Base-by-base conservation (phyloP, 2,113 vertebrate species). In the Macaca nemestrina region DNA sequence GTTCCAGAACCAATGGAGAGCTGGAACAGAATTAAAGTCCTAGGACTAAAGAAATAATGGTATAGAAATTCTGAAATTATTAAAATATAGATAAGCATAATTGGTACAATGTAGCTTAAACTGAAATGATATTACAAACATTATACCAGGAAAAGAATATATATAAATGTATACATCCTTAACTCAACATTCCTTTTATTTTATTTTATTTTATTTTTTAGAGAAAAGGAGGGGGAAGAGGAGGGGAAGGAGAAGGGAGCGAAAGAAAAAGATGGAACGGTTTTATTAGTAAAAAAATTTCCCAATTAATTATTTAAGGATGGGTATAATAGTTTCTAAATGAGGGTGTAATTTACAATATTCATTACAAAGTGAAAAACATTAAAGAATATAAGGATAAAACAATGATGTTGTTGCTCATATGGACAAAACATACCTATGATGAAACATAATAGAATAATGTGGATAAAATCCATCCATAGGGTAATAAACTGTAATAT, bases 291-390 rank as follows among this genome's bases (percentile, higher is more conserved):
- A 55, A 78, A 22, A 85, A 79, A 67, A 82, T 81, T 93, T 90
- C 40, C 23, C n/a, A 64, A 75, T 27, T 11, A 90, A 80, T 67
- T 96, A 90, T 59, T 96, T 96, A 97, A 96, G 35, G 8, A 89
- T 91, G 30, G 11, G 9, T 82, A 2, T 82, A 88, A 84, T n/a
- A 10, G 1, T 68, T 76, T 93, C 72, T 86, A 94, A 94, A 83
- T 3, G 82, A 93, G 9, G 25, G 52, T 57, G 0, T 23, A 81
- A 93, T 82, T 91, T 95, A 84, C 38, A 85, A 12, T 61, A 76
- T 50, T 59, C 76, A 20, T 86, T 92, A 82, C 55, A 70, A 84
- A 92, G 27, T 81, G 11, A 94, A 85, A 88, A 57, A 85, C 52
- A 40, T 35, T 61, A 48, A 50, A 86, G 61, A 32, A 64, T 6